Percentiles rank a stretch among this genome's conserved stretches.
These are phyloP conservation scores for Cavia aperea DNA, from an alignment of 2,113 vertebrate genomes.

Conservation along the genomic window DNA sequence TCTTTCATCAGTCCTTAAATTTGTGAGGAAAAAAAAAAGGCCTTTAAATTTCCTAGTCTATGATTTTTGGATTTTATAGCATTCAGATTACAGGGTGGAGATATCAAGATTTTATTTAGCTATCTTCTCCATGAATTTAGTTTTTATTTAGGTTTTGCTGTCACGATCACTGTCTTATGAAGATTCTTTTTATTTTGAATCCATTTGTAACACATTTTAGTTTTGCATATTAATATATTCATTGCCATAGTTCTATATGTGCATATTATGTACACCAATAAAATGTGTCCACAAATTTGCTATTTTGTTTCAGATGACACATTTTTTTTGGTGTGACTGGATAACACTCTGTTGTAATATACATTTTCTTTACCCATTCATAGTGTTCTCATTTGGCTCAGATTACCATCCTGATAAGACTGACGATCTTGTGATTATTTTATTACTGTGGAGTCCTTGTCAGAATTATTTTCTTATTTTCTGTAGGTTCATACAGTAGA, in stretches of 20 bases:
- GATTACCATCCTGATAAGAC: not conserved
- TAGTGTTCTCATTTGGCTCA: not conserved
- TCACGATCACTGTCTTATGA: not conserved
- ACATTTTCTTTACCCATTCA: not conserved
- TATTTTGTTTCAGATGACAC: not conserved
- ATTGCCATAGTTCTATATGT: no score
- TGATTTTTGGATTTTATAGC: not conserved
- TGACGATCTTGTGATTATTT: not conserved
- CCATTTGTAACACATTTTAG: not conserved
- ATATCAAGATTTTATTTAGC: not conserved
- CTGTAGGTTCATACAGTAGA: not conserved
- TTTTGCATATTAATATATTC: not conserved
- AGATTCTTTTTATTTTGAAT: not conserved
- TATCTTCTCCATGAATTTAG: not conserved
- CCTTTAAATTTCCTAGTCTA: not conserved
- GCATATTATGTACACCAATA: not conserved
- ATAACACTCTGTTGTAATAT: not conserved
- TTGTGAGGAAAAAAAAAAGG: not conserved
- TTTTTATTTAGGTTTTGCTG: not conserved
- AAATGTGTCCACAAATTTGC: not conserved
- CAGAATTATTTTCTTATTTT: not conserved
- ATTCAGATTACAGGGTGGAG: not conserved
- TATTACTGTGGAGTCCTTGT: not conserved
- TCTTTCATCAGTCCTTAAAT: not conserved
- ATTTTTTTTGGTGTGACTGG: no score